Conservation (phyloP, 2,797 vertebrate genomes). For the Meda fulgida region DNA sequence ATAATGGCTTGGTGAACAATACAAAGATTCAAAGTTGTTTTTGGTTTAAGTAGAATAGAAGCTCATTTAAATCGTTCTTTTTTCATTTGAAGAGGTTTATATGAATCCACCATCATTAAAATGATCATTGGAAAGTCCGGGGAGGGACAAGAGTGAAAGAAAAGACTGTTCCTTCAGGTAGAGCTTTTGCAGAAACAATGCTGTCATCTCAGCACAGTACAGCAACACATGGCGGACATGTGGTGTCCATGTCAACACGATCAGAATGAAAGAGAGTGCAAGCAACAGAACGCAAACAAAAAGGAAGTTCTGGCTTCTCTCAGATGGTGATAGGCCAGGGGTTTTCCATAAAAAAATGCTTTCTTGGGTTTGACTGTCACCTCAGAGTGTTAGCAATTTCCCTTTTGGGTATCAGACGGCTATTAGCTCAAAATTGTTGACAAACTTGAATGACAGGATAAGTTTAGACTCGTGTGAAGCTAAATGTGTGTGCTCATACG, state of each 20-base stretch:
- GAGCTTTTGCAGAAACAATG: conserved; percentile 54
- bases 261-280: conserved; percentile 25
- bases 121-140: conserved; percentile 45
- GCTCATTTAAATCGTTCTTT: not conserved
- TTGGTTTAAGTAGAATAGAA: not conserved
- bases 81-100: conserved; percentile 21
- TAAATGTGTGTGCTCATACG: not conserved
- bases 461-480: not conserved
- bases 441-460: conserved; percentile 45
- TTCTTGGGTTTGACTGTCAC: not conserved
- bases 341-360: conserved; percentile 25
- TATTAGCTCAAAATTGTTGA: conserved; percentile 22
- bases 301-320: conserved; percentile 14
- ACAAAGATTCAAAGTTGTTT: conserved; percentile 27
- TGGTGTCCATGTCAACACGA: conserved; percentile 54
- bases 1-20: conserved; percentile 34
- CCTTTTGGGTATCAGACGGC: not conserved
- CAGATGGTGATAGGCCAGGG: conserved; percentile 9
- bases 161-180: conserved; percentile 56
- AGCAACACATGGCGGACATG: conserved; percentile 79
- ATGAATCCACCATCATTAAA: conserved; percentile 40
- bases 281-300: conserved; percentile 28
- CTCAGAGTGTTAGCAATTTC: not conserved
- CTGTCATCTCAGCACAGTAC: conserved; percentile 65
- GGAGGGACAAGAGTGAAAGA: conserved; percentile 57